Evolutionary conservation across 2,113 vertebrate species (phyloP).

Genomic region (Neolamprologus caudopunctatus): DNA sequence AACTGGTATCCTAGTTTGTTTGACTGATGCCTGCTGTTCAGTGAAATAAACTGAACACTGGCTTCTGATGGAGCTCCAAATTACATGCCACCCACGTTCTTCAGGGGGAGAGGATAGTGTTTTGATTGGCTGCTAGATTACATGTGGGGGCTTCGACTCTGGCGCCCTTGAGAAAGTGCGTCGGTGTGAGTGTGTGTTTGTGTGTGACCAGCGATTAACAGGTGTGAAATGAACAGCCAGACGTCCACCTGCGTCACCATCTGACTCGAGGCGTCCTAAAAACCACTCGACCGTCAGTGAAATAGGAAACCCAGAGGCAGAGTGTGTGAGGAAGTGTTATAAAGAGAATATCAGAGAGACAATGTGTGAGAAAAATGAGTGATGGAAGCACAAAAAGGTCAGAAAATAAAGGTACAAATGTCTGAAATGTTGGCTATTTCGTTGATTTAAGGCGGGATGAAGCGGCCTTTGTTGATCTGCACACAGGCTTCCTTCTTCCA

Average conservation of each 20-base stretch:
- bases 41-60: not conserved
- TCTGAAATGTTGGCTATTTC: not conserved
- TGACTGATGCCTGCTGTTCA: not conserved
- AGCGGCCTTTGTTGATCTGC: not conserved
- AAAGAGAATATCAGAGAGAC: not conserved
- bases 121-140: constrained; percentile 30
- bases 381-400: not conserved
- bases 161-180: constrained; percentile 12
- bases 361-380: not conserved
- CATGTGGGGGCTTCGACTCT: not conserved
- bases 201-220: constrained; percentile 6
- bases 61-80: not conserved
- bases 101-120: not conserved
- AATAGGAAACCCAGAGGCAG: not conserved
- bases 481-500: not conserved
- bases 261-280: not conserved
- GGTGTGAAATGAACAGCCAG: constrained; percentile 53
- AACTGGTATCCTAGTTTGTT: not conserved
- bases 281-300: not conserved
- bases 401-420: not conserved
- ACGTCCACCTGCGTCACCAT: constrained; percentile 30
- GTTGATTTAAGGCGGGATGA: not conserved
- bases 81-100: not conserved
- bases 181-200: not conserved
- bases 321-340: not conserved